phyloP scores from a whole-genome alignment of 1,140 invertebrate species.

The Druon quercuslanigerum region DNA sequence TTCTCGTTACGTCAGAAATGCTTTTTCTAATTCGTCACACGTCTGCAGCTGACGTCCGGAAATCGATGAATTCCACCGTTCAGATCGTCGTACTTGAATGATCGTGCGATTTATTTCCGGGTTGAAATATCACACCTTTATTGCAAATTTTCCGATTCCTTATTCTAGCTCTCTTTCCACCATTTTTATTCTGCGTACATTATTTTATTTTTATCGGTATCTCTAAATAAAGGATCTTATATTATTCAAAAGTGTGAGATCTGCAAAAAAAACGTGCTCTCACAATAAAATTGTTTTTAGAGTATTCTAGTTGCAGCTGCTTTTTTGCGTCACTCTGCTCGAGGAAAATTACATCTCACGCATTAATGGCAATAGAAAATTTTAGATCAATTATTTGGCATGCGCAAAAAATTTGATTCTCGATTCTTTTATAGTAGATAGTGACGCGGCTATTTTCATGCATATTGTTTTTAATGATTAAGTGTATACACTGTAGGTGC shows the following conservation, averaged over 20 bases:
- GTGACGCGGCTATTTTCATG: too few relatives aligned
- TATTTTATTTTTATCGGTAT: background rate
- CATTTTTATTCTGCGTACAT: background rate
- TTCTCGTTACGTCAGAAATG: slow-evolving; percentile 7
- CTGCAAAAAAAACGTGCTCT: background rate
- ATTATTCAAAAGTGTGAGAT: background rate
- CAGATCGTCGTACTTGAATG: background rate
- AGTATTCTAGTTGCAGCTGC: background rate
- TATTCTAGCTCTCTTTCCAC: background rate
- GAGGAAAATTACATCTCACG: slow-evolving; percentile 19
- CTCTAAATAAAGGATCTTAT: background rate
- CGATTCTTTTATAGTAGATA: too few relatives aligned
- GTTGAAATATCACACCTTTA: background rate
- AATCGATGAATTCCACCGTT: slow-evolving; percentile 9
- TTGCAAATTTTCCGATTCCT: background rate
- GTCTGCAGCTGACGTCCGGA: slow-evolving; percentile 16
- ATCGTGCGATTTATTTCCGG: background rate
- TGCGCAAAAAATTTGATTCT: background rate
- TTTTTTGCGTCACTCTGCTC: background rate
- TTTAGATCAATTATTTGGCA: background rate
- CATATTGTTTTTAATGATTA: too few relatives aligned
- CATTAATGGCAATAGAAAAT: slow-evolving; percentile 3
- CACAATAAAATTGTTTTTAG: background rate
- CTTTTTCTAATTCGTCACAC: slow-evolving; percentile 9
- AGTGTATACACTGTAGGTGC: too few relatives aligned